A percentile compares a stretch with the other conserved stretches of the same genome.
Evolutionary conservation across 2,888 invertebrate species (phyloP).

Genomic region (Embidobia sp.): DNA sequence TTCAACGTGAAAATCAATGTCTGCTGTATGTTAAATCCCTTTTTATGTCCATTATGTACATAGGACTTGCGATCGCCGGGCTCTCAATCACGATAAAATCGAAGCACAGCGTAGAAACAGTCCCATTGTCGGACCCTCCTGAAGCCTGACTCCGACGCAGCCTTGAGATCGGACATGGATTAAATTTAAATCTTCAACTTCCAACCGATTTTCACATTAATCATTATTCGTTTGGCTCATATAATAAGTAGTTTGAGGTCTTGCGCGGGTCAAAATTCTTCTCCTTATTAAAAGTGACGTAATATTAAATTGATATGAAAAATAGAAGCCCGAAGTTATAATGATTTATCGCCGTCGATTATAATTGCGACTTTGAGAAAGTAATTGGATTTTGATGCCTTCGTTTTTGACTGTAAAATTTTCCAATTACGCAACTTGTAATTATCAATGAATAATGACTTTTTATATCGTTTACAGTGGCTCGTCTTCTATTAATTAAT

Average conservation of each 20-base stretch:
- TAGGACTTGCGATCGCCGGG: constrained; percentile 24
- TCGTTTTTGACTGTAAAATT: no score
- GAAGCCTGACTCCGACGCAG: constrained; percentile 27
- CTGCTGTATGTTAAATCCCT: constrained; percentile 22
- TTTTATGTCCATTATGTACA: constrained; percentile 29
- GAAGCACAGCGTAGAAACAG: constrained; percentile 21
- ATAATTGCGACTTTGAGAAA: constrained; percentile 11
- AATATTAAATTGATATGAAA: constrained; percentile 30
- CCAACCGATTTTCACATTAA: constrained; percentile 43
- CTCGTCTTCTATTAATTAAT: no score
- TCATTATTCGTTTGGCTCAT: constrained; percentile 25
- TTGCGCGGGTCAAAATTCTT: constrained; percentile 16
- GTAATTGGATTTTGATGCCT: no score
- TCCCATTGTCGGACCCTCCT: constrained; percentile 38
- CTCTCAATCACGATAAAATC: constrained; percentile 45
- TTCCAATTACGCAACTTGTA: no score
- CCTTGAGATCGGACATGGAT: constrained; percentile 52
- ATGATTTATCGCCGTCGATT: constrained; percentile 21
- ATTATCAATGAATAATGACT: no score
- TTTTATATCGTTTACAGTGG: no score
- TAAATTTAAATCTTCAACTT: constrained; percentile 51
- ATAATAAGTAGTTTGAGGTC: constrained; percentile 34
- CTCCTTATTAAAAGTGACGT: constrained; percentile 29
- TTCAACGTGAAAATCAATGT: not conserved
- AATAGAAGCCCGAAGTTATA: constrained; percentile 1